phyloP scores from a whole-genome alignment of 2,888 invertebrate species.

The Nebria brevicollis region DNA sequence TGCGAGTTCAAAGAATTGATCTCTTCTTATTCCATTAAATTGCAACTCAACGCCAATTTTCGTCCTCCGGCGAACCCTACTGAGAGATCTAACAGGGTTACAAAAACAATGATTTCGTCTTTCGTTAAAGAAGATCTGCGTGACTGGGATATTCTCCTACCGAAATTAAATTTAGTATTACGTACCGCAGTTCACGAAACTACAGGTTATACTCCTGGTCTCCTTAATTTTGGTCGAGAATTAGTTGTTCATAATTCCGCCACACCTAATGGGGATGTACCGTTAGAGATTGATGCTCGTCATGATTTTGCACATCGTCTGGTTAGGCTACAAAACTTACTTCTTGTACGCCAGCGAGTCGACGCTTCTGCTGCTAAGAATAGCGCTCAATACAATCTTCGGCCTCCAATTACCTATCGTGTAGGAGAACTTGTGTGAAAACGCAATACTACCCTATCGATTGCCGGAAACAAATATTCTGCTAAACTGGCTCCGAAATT shows the following conservation, averaged over 20 bases:
- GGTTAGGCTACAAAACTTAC: constrained; percentile 25
- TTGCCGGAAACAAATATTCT: no score
- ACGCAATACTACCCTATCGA: no score
- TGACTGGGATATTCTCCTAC: constrained; percentile 47
- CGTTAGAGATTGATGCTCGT: no score
- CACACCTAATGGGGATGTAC: no score
- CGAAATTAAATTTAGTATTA: no score
- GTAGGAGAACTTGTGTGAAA: constrained; percentile 34
- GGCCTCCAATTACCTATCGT: not conserved
- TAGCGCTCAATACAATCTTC: constrained; percentile 47
- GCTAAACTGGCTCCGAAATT: no score
- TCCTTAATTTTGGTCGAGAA: no score
- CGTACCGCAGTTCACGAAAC: no score
- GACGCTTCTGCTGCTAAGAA: constrained; percentile 36
- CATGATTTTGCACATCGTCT: constrained; percentile 32
- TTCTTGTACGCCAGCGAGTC: constrained; percentile 28
- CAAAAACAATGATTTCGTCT: constrained; percentile 49
- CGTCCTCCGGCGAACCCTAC: constrained; percentile 51
- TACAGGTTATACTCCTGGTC: no score
- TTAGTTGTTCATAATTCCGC: no score
- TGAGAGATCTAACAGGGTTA: constrained; percentile 49
- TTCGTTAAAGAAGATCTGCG: constrained; percentile 48
- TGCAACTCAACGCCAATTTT: constrained; percentile 46
- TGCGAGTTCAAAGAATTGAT: constrained; percentile 26
- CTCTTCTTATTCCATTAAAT: constrained; percentile 30